Conservation (phyloP, 1,140 invertebrate species). For the Chironomus striatipennis region DNA sequence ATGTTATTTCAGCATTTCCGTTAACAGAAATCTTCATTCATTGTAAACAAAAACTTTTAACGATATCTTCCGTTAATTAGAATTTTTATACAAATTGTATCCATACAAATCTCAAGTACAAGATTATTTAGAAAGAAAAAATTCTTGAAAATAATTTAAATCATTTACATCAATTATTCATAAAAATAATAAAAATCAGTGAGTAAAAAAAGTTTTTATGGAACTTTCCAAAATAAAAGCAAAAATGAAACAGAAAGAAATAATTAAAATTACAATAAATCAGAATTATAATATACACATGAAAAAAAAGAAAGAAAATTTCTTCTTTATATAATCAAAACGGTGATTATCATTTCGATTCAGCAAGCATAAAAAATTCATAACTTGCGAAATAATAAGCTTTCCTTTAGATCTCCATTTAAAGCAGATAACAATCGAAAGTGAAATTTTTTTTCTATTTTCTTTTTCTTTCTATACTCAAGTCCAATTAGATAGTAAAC, state of each 20-base stretch:
- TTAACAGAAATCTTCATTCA: no score
- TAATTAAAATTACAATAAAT: not conserved
- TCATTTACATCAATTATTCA: no score
- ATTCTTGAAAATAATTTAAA: no score
- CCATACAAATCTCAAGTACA: no score
- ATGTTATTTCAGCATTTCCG: no score
- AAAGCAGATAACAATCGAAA: conserved; percentile 23
- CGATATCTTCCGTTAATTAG: no score
- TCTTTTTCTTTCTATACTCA: conserved; percentile 11
- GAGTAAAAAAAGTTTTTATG: not conserved
- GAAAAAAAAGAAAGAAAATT: not conserved
- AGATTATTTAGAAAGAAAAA: no score
- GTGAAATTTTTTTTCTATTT: not conserved
- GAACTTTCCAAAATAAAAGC: not conserved
- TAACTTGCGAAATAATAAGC: conserved; percentile 22
- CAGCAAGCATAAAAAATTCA: conserved; percentile 13
- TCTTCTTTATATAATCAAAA: not conserved
- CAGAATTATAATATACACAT: not conserved
- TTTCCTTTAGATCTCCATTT: conserved; percentile 22
- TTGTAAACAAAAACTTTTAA: no score
- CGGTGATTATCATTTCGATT: conserved; percentile 13
- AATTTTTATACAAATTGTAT: no score
- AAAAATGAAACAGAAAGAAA: not conserved
- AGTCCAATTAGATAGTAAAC: conserved; percentile 21
- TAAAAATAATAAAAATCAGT: no score